Conservation (phyloP, 2,113 vertebrate genomes). For the Naja naja region DNA sequence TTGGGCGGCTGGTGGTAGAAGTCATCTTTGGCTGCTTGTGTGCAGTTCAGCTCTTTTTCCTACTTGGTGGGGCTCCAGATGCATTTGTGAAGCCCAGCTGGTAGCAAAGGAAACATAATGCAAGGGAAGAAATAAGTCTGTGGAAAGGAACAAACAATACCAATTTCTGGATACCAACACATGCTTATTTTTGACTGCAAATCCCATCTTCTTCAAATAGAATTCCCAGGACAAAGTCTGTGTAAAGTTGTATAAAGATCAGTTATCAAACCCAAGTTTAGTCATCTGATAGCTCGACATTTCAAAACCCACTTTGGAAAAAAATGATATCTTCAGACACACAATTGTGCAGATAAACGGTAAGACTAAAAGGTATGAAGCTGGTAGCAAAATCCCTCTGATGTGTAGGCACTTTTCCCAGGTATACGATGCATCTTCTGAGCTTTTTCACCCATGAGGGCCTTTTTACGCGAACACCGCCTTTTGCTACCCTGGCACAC, state of each 20-base stretch:
- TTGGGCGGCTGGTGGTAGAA: background rate
- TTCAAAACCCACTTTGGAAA: background rate
- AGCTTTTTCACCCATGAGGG: background rate
- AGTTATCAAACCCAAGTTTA: background rate
- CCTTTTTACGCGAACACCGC: background rate
- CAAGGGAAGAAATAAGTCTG: background rate
- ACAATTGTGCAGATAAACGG: background rate
- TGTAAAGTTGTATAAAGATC: background rate
- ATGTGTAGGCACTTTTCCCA: background rate
- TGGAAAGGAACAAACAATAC: background rate
- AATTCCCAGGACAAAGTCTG: too few relatives aligned
- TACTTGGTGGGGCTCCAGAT: background rate
- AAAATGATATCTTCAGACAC: background rate
- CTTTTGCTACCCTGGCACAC: background rate
- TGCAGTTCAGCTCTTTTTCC: background rate
- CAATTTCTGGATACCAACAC: background rate
- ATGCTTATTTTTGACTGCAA: background rate
- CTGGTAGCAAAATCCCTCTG: background rate
- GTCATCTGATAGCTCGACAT: slow-evolving; percentile 38
- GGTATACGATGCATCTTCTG: background rate
- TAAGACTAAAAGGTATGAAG: background rate
- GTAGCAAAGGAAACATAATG: background rate
- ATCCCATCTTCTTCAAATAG: background rate
- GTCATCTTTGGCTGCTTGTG: background rate
- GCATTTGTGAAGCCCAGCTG: background rate